Evolutionary conservation across 2,797 vertebrate genomes (phyloP), one percentile per base, ranked within the genome.

Genomic region (Alosa sapidissima): DNA sequence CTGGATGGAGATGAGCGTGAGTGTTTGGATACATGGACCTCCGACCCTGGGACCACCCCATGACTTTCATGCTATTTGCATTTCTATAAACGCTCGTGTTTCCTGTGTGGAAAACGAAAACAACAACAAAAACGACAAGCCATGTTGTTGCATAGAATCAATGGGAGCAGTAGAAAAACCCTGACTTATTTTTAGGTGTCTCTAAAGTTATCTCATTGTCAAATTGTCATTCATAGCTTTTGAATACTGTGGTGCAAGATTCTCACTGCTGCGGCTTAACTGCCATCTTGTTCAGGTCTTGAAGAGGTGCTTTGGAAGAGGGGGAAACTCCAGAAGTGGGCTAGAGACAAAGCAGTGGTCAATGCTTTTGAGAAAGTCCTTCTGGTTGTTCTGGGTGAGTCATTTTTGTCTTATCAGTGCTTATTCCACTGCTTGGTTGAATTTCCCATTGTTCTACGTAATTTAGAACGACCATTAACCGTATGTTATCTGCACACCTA

Each of bases 301-400:
- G 87, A 92, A 0, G 89, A 91, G 7, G 87, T 92, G 33, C 82
- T 94, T 55, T 83, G 49, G n/a, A 92, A 90, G 85, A 88, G 87
- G 24, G 91, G 91, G 51, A 92, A 82, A 14, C 86, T 86, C 11
- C 95, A 95, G 92, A 96, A 94, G 52, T 91, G 92, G 1, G 92
- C 94, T 1, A 88, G 81, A 0, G 93, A 95, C 81, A 94, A 90
- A 81, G 95, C 95, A 75, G 51, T 96, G 84, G 91, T 92, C 1
- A 81, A 86, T 0, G 94, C 95, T 21, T 95, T 96, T 88, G 93
- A 94, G 90, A 96, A 95, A 90, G 90, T 96, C 21, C 87, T 93
- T 28, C 87, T 96, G 0, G 1, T 95, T 51, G 89, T 94, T 87
- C 89, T 96, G 72, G 95, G 95, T 95, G 41, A 45, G 72, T n/a